Base-by-base conservation (phyloP, 2,113 vertebrate genomes). In the Globicephala melas region DNA sequence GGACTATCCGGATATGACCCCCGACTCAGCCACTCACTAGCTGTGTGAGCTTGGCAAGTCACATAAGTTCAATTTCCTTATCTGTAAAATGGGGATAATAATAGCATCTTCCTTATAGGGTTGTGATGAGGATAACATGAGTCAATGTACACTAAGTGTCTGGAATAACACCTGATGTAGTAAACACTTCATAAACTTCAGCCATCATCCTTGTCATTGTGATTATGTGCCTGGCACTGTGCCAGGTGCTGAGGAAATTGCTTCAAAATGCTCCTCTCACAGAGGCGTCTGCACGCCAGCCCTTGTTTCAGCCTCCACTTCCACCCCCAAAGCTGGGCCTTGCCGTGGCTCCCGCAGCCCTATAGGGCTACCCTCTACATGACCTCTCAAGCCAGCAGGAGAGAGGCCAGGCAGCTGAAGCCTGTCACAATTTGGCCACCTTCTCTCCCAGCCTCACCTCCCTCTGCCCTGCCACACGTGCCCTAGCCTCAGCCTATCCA, bases 1-100 rank as follows among this genome's bases (percentile, higher is more conserved):
- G 47, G 85, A 79, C 67, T 23, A 25, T 76, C 62, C 76, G 81
- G 85, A 94, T 31, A 4, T 55, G 89, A 89, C 63, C 33, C 50
- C 68, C 90, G 68, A 91, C 23, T 89, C 79, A 67, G 53, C 28
- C 81, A n/a, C 55, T 92, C 58, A 44, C 80, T 90, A 41, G 67
- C 71, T 31, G 86, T 36, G 53, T 70, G 95, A 94, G 60, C 68
- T 65, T 89, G 92, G 92, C 67, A 50, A 58, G 67, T 85, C 82
- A 33, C 2, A 2, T 9, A 63, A 85, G 70, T 70, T 28, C 17
- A 2, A 41, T 70, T 79, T 94, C 97, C 95, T 95, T 94, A 96
- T 95, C 95, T 97, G 85, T 50, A 70, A 87, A 96, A 80, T 84
- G 74, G 83, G 77, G 97, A 50, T 97, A 94, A 95, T 90, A 97